These are phyloP conservation scores for Lophius americanus DNA, from an alignment of 2,797 vertebrate species.

Conservation along the genomic window DNA sequence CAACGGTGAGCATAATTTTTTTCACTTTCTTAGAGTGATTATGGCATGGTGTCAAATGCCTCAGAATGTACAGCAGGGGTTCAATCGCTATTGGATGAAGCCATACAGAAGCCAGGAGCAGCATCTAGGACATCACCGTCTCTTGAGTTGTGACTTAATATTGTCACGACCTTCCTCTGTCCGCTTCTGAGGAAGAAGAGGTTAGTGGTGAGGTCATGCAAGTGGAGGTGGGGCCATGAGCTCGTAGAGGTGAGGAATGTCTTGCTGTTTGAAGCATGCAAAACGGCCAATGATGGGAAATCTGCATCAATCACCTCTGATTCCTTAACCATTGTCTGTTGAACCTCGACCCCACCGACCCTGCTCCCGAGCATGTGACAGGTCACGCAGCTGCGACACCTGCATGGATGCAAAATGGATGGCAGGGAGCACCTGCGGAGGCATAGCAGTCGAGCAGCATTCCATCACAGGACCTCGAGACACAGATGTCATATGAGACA, in stretches of 20 bases:
- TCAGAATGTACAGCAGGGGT: constrained; percentile 6
- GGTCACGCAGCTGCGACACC: constrained; percentile 47
- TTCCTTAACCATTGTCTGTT: constrained; percentile 60
- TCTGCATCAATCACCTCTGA: constrained; percentile 51
- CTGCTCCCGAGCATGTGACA: constrained; percentile 32
- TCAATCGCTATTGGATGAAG: constrained; percentile 24
- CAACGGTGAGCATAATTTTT: neutral
- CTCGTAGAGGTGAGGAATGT: constrained; percentile 28
- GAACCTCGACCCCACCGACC: constrained; percentile 51
- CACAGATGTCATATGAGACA: constrained; percentile 79
- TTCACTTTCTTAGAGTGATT: too few relatives aligned
- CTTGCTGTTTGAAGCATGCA: constrained; percentile 37
- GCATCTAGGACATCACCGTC: constrained; percentile 31
- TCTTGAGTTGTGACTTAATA: constrained; percentile 54
- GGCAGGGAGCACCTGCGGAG: constrained; percentile 78
- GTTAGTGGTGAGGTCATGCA: constrained; percentile 30
- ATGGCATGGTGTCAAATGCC: too few relatives aligned
- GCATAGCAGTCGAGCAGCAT: constrained; percentile 71
- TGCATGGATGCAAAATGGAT: constrained; percentile 50
- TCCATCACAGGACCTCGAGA: constrained; percentile 80
- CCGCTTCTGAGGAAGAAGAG: constrained; percentile 21
- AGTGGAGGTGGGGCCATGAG: constrained; percentile 13
- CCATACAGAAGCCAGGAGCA: constrained; percentile 33
- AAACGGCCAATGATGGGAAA: constrained; percentile 62
- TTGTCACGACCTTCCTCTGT: constrained; percentile 52